A percentile compares a stretch with the other conserved stretches of the same genome.
phyloP scores from a whole-genome alignment of 92 coral and sea anemone genomes.

The Muricea muricata region DNA sequence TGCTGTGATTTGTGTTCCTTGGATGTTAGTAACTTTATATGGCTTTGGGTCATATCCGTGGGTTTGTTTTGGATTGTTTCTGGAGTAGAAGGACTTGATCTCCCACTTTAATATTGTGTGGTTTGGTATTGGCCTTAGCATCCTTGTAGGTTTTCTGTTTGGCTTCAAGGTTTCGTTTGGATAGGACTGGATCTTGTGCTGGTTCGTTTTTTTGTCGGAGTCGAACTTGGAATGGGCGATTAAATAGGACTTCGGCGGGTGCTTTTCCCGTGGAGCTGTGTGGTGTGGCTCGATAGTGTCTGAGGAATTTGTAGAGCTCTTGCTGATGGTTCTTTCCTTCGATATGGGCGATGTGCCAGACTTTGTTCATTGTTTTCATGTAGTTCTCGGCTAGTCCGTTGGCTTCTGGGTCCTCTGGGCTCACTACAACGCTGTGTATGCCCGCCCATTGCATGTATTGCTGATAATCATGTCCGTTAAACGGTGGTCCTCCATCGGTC shows the following conservation, averaged over 20 bases:
- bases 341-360: not conserved
- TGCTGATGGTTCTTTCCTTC: not conserved
- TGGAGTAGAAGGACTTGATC: slow-evolving; percentile 7
- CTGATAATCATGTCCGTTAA: slow-evolving; percentile 3
- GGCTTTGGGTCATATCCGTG: slow-evolving; percentile 6
- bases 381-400: slow-evolving; percentile 1
- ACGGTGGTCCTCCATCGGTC: not conserved
- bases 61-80: not conserved
- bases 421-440: not conserved
- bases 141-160: slow-evolving; percentile 7
- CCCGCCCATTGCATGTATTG: not conserved
- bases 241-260: not conserved
- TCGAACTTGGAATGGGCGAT: not conserved
- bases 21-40: not conserved
- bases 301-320: slow-evolving; percentile 3
- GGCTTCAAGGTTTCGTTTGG: not conserved
- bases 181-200: not conserved
- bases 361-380: not conserved
- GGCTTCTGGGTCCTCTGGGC: slow-evolving; percentile 11
- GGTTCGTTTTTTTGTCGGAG: slow-evolving; percentile 7
- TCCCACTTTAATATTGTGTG: not conserved
- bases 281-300: slow-evolving; percentile 3
- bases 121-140: not conserved
- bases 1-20: slow-evolving; percentile 8
- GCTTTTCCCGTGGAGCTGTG: not conserved